Conservation (phyloP, 1,140 invertebrate species). For the Pristionchus pacificus region DNA sequence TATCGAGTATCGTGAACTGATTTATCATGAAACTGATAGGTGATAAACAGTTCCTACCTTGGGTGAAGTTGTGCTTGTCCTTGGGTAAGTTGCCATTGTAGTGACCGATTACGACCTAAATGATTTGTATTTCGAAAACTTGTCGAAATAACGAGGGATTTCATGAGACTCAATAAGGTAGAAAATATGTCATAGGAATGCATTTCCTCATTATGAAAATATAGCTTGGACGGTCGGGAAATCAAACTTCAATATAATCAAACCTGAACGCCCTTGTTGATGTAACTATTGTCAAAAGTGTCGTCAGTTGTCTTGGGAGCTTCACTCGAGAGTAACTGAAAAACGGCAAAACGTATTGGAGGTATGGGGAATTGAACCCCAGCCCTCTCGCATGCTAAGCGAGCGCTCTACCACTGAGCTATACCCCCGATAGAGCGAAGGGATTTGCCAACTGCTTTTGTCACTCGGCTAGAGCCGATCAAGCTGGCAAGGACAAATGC, state of each 20-base stretch:
- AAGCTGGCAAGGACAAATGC: no score
- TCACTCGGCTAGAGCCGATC: no score
- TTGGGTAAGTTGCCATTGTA: constrained; percentile 56
- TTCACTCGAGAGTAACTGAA: no score
- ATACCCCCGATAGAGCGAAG: constrained; percentile 23
- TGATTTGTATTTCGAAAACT: constrained; percentile 21
- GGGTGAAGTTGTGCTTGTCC: constrained; percentile 45
- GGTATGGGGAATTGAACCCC: constrained; percentile 26
- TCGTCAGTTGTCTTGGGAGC: neutral
- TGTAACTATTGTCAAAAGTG: neutral
- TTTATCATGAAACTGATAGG: no score
- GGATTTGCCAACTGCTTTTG: no score
- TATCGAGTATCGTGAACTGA: no score
- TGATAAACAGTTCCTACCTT: constrained; percentile 39
- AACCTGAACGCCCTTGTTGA: neutral
- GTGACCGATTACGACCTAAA: constrained; percentile 54
- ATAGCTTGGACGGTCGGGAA: no score
- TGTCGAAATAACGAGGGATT: neutral
- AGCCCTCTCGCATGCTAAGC: constrained; percentile 33
- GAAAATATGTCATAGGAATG: no score
- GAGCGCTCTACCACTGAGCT: constrained; percentile 34
- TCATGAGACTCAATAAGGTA: no score
- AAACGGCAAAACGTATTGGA: no score
- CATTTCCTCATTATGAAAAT: no score
- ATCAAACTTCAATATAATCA: neutral